Percentiles rank a stretch among this genome's conserved stretches.
Conservation (phyloP, 2,113 vertebrate species). For the Circaetus gallicus region DNA sequence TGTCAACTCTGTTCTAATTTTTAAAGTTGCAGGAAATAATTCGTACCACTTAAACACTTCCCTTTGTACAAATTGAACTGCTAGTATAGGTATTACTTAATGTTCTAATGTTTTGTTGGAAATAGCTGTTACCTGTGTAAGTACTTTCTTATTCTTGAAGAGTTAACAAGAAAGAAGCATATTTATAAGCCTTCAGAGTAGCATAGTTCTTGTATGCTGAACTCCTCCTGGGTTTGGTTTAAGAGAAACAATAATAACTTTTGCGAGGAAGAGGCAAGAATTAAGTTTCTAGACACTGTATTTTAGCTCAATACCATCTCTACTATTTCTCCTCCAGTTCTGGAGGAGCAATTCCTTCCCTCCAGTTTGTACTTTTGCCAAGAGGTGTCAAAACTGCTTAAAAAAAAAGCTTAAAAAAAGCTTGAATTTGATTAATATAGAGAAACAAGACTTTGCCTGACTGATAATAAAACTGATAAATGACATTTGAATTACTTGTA, state of each 20-base stretch:
- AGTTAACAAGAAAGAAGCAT: neutral
- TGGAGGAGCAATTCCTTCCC: slow-evolving; percentile 43
- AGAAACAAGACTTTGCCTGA: slow-evolving; percentile 86
- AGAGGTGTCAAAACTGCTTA: slow-evolving; percentile 77
- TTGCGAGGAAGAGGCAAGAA: neutral
- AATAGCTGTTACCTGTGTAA: neutral
- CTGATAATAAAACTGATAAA: slow-evolving; percentile 90
- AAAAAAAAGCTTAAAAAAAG: slow-evolving; percentile 66
- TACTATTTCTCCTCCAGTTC: slow-evolving; percentile 3
- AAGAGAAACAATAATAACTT: slow-evolving; percentile 1
- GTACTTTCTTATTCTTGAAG: neutral
- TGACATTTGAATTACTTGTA: slow-evolving; percentile 87
- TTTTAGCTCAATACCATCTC: neutral
- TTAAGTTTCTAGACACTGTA: neutral
- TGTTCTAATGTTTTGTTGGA: neutral
- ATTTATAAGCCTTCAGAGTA: neutral
- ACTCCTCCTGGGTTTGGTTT: neutral
- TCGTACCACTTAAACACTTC: neutral
- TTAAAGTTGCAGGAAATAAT: neutral
- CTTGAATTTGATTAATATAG: slow-evolving; percentile 86
- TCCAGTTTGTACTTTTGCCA: slow-evolving; percentile 71
- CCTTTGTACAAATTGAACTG: neutral
- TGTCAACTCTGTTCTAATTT: neutral
- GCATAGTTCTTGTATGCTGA: neutral
- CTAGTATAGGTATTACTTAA: neutral